These are phyloP conservation scores for Carassius auratus DNA, from an alignment of 2,113 vertebrate species.

Conservation along the genomic window DNA sequence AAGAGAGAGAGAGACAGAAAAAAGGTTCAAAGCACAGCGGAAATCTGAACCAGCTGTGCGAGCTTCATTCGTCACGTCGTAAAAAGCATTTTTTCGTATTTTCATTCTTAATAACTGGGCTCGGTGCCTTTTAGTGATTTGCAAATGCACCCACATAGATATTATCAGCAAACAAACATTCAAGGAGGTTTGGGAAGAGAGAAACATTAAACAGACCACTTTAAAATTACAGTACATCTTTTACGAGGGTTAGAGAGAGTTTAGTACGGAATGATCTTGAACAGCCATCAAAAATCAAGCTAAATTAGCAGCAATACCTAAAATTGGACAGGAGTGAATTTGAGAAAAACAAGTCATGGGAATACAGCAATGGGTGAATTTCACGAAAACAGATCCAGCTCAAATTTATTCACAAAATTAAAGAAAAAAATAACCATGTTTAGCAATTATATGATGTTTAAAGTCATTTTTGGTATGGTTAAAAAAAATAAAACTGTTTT, in stretches of 20 bases:
- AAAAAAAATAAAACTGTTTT: neutral
- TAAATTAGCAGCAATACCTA: neutral
- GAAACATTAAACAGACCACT: conserved; percentile 44
- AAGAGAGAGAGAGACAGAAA: conserved; percentile 1
- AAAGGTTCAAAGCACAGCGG: conserved; percentile 63
- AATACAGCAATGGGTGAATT: too few relatives aligned
- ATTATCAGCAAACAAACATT: conserved; percentile 57
- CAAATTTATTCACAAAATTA: neutral
- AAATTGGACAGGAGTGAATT: neutral
- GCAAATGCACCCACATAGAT: conserved; percentile 35
- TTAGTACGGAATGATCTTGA: conserved; percentile 47
- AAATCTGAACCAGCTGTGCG: conserved; percentile 70
- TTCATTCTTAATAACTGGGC: conserved; percentile 68
- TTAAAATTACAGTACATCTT: conserved; percentile 36
- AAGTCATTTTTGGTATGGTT: neutral
- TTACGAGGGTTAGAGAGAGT: conserved; percentile 51
- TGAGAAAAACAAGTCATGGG: neutral
- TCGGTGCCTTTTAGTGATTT: conserved; percentile 55
- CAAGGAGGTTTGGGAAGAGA: conserved; percentile 57
- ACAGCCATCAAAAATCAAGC: neutral
- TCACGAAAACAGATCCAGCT: neutral
- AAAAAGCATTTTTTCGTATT: conserved; percentile 69
- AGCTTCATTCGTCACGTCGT: conserved; percentile 56
- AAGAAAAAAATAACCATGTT: neutral
- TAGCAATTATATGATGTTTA: neutral